These are phyloP conservation scores for Synodontis membranacea DNA, from an alignment of 2,113 vertebrate species.

Conservation along the genomic window DNA sequence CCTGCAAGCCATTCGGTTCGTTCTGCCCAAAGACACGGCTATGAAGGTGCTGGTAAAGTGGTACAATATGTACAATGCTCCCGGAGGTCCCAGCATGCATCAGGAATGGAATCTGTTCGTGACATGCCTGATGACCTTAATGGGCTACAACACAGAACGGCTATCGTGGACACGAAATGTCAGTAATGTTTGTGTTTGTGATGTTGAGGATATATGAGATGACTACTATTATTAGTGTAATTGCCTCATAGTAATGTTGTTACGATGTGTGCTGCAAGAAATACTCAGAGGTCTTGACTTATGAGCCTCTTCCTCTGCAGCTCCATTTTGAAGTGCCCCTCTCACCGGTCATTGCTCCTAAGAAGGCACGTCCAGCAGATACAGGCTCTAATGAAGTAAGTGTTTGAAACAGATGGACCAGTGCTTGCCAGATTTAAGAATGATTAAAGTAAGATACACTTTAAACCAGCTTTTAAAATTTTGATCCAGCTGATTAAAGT, in stretches of 20 bases:
- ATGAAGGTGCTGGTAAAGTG: constrained; percentile 96
- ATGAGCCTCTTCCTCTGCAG: constrained; percentile 67
- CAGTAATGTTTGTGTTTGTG: constrained; percentile 60
- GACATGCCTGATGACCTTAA: constrained; percentile 93
- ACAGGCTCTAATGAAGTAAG: constrained; percentile 93
- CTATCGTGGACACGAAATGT: constrained; percentile 90
- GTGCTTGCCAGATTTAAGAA: too few relatives aligned
- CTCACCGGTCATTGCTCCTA: constrained; percentile 96
- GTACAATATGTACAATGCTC: constrained; percentile 96
- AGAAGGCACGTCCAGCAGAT: constrained; percentile 94
- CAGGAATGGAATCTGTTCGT: constrained; percentile 95
- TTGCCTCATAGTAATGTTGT: neutral
- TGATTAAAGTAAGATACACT: neutral
- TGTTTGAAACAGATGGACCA: neutral
- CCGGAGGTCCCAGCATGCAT: constrained; percentile 87
- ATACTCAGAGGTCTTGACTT: neutral
- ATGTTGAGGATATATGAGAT: constrained; percentile 4
- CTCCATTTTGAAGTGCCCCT: constrained; percentile 94
- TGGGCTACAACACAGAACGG: constrained; percentile 97
- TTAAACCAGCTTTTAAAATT: neutral
- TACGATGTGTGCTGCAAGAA: neutral
- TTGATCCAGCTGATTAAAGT: neutral
- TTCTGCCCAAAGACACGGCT: constrained; percentile 89
- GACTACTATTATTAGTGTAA: neutral
- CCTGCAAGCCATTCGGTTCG: constrained; percentile 85